Base-by-base conservation (phyloP, 2,888 invertebrate species). In the Macrosiphum euphorbiae region DNA sequence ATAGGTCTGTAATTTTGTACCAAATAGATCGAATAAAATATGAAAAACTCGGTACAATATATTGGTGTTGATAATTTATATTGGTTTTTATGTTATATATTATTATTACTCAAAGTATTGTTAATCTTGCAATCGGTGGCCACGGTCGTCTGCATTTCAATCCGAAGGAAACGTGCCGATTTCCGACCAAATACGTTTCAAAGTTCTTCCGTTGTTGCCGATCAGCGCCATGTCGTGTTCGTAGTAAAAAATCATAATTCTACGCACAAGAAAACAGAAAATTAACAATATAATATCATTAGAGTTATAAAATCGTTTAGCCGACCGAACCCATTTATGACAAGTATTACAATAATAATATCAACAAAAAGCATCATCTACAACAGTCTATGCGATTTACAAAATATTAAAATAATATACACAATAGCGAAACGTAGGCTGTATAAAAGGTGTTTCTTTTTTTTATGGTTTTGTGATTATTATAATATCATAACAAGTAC, bases 1-100 rank as follows among this genome's bases (percentile, higher is more conserved):
- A 41, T 88, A 92, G 92, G 92, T 84, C 84, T 93, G 93, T 93
- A 93, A 93, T 93, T 93, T 93, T 90, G 93, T 93, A 93, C 89
- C 93, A 85, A 58, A 90, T 93, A 93, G 93, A 93, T 84, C 85
- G 92, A 90, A 93, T 89, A 90, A 85, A 88, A 93, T 88, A 92
- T 92, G 61, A 85, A 93, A 84, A 90, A 92, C 35, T 92, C 92
- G 93, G 85, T 93, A 90, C 93, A 93, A 90, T 90, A 88, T n/a
- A 84, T 44, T 92, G 47, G 35, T 67, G 35, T 87, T 92, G 0
- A 44, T 61, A n/a, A n/a, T 85, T 86, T 90, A n/a, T 78, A 35
- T 35, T 35, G 35, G 78, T 67, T 16, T 67, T 35, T 67, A 35
- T 78, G 8, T 78, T 78, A 78, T 78, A 35, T 35, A 78, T 35